phyloP scores from a whole-genome alignment of 2,113 vertebrate species.

The Oreocharis arfaki region DNA sequence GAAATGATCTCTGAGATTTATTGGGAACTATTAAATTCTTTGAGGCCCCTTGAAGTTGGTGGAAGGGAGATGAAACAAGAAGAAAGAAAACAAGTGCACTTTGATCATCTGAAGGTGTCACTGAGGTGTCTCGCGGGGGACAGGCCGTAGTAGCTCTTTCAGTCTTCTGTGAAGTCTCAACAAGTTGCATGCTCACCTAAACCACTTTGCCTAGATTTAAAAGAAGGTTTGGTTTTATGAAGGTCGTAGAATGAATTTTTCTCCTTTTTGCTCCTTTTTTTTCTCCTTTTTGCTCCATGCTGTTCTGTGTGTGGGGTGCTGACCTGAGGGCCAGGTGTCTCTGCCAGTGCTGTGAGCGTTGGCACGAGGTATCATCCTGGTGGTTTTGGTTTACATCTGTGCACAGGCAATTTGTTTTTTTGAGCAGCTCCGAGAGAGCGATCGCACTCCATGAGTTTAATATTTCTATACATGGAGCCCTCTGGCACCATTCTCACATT shows the following conservation, averaged over 20 bases:
- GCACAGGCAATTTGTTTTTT: neutral
- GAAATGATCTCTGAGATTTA: neutral
- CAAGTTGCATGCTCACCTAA: neutral
- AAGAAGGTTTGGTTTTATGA: neutral
- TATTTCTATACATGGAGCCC: neutral
- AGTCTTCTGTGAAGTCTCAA: neutral
- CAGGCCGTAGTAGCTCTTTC: neutral
- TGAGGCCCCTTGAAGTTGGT: neutral
- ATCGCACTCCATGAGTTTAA: neutral
- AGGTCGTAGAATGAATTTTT: neutral
- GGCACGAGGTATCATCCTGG: neutral
- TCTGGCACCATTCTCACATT: neutral
- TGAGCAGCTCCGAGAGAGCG: neutral
- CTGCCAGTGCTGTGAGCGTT: neutral
- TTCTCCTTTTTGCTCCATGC: too few relatives aligned
- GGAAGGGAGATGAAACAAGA: neutral
- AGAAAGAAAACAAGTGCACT: neutral
- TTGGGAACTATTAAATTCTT: neutral
- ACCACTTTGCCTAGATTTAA: neutral
- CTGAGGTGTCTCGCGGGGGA: accelerated
- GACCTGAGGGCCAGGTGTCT: neutral
- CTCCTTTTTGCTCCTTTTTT: neutral
- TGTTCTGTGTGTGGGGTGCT: neutral
- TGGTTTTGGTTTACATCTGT: neutral
- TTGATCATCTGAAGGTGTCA: neutral